Evolutionary conservation across 2,113 vertebrate species (phyloP).

Genomic region (Synodontis membranacea): DNA sequence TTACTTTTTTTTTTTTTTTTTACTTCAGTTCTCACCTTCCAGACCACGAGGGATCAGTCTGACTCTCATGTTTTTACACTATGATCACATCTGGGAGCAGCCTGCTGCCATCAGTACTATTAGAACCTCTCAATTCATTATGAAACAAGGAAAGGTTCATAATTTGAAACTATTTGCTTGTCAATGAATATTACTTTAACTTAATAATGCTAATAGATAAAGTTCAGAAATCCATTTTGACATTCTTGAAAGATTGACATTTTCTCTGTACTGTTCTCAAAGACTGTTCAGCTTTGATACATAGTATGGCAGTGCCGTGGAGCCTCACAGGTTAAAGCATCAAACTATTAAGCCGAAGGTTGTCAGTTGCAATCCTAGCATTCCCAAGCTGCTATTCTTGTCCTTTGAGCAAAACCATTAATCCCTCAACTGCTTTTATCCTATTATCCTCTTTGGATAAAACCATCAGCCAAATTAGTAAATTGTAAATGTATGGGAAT

Average conservation of each 20-base stretch:
- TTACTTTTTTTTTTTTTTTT: not conserved
- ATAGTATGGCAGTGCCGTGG: not conserved
- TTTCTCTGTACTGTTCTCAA: not conserved
- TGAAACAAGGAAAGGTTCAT: not conserved
- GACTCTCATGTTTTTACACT: not conserved
- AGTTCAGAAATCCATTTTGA: not conserved
- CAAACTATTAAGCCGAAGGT: not conserved
- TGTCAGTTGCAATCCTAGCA: not conserved
- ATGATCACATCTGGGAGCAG: constrained; percentile 5
- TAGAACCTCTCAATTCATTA: constrained; percentile 19
- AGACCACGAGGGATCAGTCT: not conserved
- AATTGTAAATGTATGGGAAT: not conserved
- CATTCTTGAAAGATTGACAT: not conserved
- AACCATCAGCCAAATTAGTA: not conserved
- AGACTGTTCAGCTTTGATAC: not conserved
- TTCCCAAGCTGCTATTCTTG: not conserved
- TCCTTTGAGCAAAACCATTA: not conserved
- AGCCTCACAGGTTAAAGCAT: not conserved
- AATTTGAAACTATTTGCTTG: not conserved
- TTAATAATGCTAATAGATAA: not conserved
- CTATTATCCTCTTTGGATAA: not conserved
- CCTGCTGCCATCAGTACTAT: constrained; percentile 1
- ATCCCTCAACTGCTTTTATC: not conserved
- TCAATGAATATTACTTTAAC: not conserved
- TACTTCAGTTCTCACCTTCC: not conserved